phyloP scores from a whole-genome alignment of 2,113 vertebrate species.

The Circaetus cinerascens region DNA sequence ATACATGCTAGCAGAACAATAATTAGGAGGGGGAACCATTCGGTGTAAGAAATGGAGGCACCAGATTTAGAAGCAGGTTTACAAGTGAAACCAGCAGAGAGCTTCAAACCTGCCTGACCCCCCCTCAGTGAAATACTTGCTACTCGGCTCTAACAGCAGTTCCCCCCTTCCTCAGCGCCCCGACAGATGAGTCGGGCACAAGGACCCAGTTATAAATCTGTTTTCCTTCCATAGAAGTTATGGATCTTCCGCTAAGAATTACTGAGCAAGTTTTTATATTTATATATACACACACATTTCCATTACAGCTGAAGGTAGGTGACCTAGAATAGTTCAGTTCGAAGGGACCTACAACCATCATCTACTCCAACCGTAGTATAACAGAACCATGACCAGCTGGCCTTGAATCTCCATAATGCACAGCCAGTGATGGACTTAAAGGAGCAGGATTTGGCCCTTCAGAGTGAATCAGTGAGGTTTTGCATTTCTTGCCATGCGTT shows the following conservation, averaged over 20 bases:
- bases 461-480: background rate
- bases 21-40: background rate
- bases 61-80: background rate
- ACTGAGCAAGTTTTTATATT: background rate
- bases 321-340: rapidly evolving
- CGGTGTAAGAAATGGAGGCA: background rate
- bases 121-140: background rate
- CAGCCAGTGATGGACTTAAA: background rate
- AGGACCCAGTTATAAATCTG: background rate
- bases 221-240: background rate
- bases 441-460: background rate
- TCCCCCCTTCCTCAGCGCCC: background rate
- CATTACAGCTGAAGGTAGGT: background rate
- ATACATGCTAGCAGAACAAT: background rate
- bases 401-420: background rate
- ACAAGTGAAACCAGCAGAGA: background rate
- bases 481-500: background rate
- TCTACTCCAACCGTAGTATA: background rate
- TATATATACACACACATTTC: too few relatives aligned
- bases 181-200: background rate
- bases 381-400: background rate
- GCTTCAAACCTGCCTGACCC: background rate
- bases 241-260: background rate
- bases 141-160: background rate
- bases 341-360: background rate